Conservation (phyloP, 2,888 invertebrate genomes). For the Hydriomena furcata region DNA sequence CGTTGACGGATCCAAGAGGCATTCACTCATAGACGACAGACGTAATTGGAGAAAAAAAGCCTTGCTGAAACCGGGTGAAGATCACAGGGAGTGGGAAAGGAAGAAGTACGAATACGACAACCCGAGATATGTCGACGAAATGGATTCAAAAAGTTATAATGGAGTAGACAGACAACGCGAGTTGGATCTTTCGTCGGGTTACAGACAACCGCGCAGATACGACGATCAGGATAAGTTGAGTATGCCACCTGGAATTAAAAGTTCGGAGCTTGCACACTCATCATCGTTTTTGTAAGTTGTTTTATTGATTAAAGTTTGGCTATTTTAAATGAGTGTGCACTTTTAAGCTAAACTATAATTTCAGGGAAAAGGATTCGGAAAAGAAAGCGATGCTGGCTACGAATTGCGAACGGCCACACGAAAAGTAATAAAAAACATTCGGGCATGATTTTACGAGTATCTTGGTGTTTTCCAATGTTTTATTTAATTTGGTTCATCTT, state of each 20-base stretch:
- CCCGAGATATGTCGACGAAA: conserved; percentile 57
- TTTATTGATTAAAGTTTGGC: conserved; percentile 24
- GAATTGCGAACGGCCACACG: conserved; percentile 70
- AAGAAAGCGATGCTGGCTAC: conserved; percentile 54
- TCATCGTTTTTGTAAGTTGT: conserved; percentile 42
- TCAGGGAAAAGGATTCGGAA: conserved; percentile 64
- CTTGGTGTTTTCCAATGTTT: neutral
- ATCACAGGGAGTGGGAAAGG: conserved; percentile 60
- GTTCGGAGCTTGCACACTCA: conserved; percentile 51
- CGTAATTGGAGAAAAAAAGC: conserved; percentile 70
- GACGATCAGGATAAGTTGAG: conserved; percentile 55
- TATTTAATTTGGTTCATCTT: neutral
- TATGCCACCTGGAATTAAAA: conserved; percentile 47
- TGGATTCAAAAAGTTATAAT: conserved; percentile 50
- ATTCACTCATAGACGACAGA: conserved; percentile 61
- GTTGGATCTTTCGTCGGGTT: conserved; percentile 43
- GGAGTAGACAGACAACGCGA: conserved; percentile 51
- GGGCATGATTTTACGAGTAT: neutral
- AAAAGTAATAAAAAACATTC: conserved; percentile 41
- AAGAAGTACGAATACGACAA: conserved; percentile 58
- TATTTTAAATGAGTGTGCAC: too few species aligned
- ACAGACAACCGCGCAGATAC: conserved; percentile 50
- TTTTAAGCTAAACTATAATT: conserved; percentile 16
- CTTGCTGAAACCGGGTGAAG: conserved; percentile 54
- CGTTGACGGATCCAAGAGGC: conserved; percentile 56